Evolutionary conservation across 1,140 invertebrate species (phyloP).

Genomic region (Drosophila carrolli): DNA sequence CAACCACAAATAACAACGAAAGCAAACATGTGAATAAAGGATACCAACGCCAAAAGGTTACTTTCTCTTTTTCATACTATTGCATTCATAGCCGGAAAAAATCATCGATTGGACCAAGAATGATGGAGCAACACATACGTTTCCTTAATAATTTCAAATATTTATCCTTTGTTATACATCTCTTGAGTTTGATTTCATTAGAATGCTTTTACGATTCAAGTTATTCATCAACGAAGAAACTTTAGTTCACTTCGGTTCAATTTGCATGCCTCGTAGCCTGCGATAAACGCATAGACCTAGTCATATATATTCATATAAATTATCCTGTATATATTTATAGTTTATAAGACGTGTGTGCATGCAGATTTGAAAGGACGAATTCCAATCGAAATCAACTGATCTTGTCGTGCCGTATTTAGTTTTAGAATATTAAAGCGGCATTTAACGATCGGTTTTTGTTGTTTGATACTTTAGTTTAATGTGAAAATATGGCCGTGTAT

Average conservation of each 20-base stretch:
- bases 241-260: slow-evolving; percentile 13
- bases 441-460: slow-evolving; percentile 27
- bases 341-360: slow-evolving; percentile 31
- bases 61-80: background rate
- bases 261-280: slow-evolving; percentile 43
- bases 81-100: background rate
- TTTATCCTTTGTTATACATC: slow-evolving; percentile 28
- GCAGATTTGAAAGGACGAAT: slow-evolving; percentile 3
- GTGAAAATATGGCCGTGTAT: background rate
- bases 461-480: slow-evolving; percentile 19
- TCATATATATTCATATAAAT: slow-evolving; percentile 14
- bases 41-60: slow-evolving; percentile 1
- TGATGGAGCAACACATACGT: slow-evolving; percentile 9
- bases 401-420: slow-evolving; percentile 17
- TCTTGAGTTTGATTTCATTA: slow-evolving; percentile 27
- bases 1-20: background rate
- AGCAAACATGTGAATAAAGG: background rate
- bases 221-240: slow-evolving; percentile 4
- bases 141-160: slow-evolving; percentile 16
- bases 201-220: slow-evolving; percentile 16
- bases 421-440: slow-evolving; percentile 17
- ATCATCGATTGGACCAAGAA: slow-evolving; percentile 20
- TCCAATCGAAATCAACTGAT: slow-evolving; percentile 6
- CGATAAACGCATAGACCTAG: slow-evolving; percentile 30
- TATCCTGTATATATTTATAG: slow-evolving; percentile 31